Evolutionary conservation across 2,113 vertebrate genomes (phyloP), one percentile per base, ranked within the genome.

Genomic region (Laticauda laticaudata): DNA sequence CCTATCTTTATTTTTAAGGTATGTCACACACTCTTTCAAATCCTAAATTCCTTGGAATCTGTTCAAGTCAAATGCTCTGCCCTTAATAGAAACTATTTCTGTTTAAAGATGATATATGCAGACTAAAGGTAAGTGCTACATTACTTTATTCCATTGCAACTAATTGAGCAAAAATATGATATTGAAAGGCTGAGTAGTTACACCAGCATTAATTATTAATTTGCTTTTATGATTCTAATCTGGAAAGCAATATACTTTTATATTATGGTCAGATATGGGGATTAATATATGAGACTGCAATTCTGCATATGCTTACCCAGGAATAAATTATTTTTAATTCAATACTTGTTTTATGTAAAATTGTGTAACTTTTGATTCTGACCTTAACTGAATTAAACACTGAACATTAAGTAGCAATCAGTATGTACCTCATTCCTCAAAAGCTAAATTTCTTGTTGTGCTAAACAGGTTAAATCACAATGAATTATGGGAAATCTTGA

Each of bases 121-220:
- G 45, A 48, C 51, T 43, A 75, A 69, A 34, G 55, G 24, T 81
- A 93, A 85, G 86, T 91, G 86, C 92, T 91, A 59, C 75, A 81
- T 91, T 93, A 88, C 54, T 59, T 57, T 87, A 29, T 89, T 61
- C 69, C 64, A 89, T 45, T 88, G 51, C 87, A 88, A 14, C 39
- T 54, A 61, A 85, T 2, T 20, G 54, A 56, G 24, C 90, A 91
- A 57, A 91, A 93, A 59, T 89, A 81, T 20, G 29, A 86, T 91
- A 87, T 45, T 89, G 53, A 91, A 93, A 88, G 90, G 86, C 39
- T 57, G 29, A 88, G 51, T 88, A 48, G 43, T 81, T 88, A 86
- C 61, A 91, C 85, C 53, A 89, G 64, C 86, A 93, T 93, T 91
- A 93, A 93, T 91, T 91, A 91, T 93, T 91, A 89, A 93, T 89